Conservation (phyloP, 2,113 vertebrate species). For the Muntiacus reevesi region DNA sequence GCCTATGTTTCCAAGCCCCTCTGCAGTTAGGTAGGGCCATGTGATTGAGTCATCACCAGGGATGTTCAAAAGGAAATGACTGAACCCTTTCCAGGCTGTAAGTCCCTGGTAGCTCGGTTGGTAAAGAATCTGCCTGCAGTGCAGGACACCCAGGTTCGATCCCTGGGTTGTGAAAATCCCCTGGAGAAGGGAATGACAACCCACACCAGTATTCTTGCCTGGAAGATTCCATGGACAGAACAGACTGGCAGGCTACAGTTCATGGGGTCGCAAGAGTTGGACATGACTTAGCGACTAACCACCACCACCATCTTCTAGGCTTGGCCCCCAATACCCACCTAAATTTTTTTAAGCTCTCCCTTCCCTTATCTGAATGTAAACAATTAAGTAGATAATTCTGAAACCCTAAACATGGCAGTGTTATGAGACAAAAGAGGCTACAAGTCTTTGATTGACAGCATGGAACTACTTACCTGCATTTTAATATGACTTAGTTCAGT, state of each 20-base stretch:
- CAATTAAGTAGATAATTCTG: background rate
- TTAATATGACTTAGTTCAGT: too few species aligned
- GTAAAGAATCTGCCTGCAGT: background rate
- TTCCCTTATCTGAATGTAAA: background rate
- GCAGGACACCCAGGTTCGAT: background rate
- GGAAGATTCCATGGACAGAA: background rate
- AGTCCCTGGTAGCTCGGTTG: background rate
- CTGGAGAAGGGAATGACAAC: background rate
- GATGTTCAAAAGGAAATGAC: background rate
- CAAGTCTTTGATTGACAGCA: accelerated
- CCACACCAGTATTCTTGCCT: background rate
- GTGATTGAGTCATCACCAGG: background rate
- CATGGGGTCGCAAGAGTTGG: background rate
- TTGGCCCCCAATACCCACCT: accelerated
- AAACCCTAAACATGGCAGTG: background rate
- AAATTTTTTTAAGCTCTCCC: background rate
- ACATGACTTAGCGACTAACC: background rate
- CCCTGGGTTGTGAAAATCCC: background rate
- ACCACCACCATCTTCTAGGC: background rate
- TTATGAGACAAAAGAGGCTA: background rate
- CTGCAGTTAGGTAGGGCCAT: background rate
- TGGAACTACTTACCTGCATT: background rate
- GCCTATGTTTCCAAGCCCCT: background rate
- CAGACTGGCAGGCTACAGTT: background rate
- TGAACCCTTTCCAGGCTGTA: background rate